Evolutionary conservation across 2,113 vertebrate genomes (phyloP).

Genomic region (Eleginops maclovinus): DNA sequence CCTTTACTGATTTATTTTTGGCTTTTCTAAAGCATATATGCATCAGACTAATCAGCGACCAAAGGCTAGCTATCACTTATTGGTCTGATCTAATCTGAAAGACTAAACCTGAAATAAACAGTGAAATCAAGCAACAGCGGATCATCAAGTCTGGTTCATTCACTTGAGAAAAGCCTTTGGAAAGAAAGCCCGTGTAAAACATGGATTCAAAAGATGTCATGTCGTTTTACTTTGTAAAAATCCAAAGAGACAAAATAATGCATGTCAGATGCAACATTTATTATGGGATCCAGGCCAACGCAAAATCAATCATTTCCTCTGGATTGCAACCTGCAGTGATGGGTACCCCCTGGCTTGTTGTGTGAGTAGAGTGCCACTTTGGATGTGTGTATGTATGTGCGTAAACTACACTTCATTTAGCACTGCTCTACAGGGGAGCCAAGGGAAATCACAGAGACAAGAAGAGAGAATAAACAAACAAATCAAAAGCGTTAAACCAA

Average conservation of each 20-base stretch:
- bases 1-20: background rate
- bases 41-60: constrained; percentile 5
- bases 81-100: background rate
- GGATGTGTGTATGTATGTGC: constrained; percentile 30
- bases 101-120: constrained; percentile 11
- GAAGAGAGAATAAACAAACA: constrained; percentile 81
- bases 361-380: constrained; percentile 55
- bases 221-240: constrained; percentile 14
- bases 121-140: background rate
- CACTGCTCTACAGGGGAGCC: constrained; percentile 72
- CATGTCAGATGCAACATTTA: constrained; percentile 41
- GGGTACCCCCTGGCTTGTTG: constrained; percentile 39
- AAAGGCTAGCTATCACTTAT: background rate
- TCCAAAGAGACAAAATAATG: constrained; percentile 27
- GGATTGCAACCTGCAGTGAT: constrained; percentile 55
- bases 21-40: background rate
- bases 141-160: background rate
- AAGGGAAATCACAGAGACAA: constrained; percentile 65
- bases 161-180: background rate
- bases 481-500: constrained; percentile 80
- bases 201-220: background rate
- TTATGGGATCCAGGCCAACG: constrained; percentile 39
- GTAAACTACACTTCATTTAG: constrained; percentile 74
- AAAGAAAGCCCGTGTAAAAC: background rate
- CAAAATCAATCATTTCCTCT: constrained; percentile 63